Conservation (phyloP, 2,888 invertebrate genomes). For the Phyto melanocephala region DNA sequence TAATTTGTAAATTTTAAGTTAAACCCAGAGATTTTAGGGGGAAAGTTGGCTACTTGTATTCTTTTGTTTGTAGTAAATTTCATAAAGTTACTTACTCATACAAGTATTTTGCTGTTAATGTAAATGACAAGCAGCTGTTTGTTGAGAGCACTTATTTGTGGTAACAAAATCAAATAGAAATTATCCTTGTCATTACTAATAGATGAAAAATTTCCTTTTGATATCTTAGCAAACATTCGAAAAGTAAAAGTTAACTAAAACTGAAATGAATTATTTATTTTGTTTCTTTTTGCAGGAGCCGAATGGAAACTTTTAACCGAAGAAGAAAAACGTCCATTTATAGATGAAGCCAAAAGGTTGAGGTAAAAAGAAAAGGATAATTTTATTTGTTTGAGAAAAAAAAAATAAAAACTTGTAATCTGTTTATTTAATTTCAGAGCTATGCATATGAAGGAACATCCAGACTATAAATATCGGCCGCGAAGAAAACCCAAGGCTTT, state of each 20-base stretch:
- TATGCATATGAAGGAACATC: conserved; percentile 97
- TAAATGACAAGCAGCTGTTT: neutral
- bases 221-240: neutral
- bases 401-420: neutral
- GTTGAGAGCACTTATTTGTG: neutral
- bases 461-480: conserved; percentile 96
- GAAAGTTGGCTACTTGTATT: neutral
- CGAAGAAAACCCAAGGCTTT: conserved; percentile 92
- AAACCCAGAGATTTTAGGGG: no score
- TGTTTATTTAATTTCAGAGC: conserved; percentile 82
- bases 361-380: conserved; percentile 65
- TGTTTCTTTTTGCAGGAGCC: conserved; percentile 82
- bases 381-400: neutral
- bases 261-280: conserved; percentile 14
- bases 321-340: conserved; percentile 97
- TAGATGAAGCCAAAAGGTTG: conserved; percentile 97
- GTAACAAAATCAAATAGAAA: neutral
- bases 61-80: neutral
- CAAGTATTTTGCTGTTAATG: neutral
- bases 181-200: neutral
- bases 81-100: neutral
- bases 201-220: neutral
- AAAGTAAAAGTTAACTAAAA: conserved; percentile 23
- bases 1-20: no score
- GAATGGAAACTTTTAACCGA: conserved; percentile 97